phyloP scores from a whole-genome alignment of 1,140 invertebrate genomes.

The Nylanderia fulva region DNA sequence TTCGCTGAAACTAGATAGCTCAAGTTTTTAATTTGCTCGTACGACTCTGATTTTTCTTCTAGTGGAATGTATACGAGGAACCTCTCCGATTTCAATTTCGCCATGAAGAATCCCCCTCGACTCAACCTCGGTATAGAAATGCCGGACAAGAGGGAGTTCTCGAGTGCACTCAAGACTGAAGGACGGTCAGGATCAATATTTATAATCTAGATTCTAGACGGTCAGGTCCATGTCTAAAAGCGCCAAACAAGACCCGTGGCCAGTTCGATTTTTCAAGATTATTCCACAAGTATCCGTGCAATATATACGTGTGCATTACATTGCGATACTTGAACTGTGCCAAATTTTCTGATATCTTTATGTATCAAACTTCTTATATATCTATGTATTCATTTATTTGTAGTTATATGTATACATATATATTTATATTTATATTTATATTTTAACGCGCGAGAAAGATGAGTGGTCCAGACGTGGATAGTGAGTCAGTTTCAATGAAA shows the following conservation, averaged over 20 bases:
- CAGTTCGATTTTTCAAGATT: neutral
- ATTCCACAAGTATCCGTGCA: neutral
- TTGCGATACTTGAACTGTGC: neutral
- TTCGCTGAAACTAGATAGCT: conserved; percentile 51
- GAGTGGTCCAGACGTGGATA: no score
- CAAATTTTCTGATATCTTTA: neutral
- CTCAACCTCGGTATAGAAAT: conserved; percentile 80
- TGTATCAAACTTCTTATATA: neutral
- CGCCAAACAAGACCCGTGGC: conserved; percentile 60
- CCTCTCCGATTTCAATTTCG: conserved; percentile 84
- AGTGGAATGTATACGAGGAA: conserved; percentile 69
- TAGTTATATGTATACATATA: no score
- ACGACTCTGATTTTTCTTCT: conserved; percentile 72
- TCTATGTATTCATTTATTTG: neutral
- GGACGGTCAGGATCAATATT: conserved; percentile 85
- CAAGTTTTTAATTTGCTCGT: conserved; percentile 78
- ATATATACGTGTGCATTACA: neutral
- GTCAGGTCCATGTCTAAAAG: conserved; percentile 75
- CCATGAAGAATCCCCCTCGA: conserved; percentile 82
- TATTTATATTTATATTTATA: no score
- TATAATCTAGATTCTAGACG: conserved; percentile 84
- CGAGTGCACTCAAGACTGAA: conserved; percentile 81
- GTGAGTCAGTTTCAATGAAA: no score
- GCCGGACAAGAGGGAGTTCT: conserved; percentile 81
- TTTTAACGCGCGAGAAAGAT: no score